Conservation (phyloP, 2,888 invertebrate species). For the Lithophane socia region DNA sequence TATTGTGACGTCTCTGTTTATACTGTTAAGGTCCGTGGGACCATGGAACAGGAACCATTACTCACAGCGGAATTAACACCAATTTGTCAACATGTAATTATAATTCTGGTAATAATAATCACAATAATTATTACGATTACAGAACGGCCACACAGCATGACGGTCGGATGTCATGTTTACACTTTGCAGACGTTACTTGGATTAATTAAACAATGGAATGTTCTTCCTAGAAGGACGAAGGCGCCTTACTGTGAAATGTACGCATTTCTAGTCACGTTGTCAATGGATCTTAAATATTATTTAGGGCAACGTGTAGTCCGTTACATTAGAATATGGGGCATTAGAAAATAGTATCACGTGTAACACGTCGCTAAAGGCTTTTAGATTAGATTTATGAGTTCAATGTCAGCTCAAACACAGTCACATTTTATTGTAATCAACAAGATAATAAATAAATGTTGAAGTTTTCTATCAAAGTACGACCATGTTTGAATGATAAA, state of each 20-base stretch:
- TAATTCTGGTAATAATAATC: conserved; percentile 63
- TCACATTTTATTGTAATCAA: neutral
- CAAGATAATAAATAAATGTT: neutral
- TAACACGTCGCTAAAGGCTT: neutral
- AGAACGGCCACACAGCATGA: conserved; percentile 61
- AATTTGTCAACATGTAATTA: conserved; percentile 67
- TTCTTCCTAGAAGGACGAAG: conserved; percentile 59
- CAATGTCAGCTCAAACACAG: neutral
- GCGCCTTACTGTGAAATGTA: conserved; percentile 47
- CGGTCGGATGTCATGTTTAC: conserved; percentile 55
- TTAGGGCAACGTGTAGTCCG: conserved; percentile 32
- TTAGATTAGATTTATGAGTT: neutral
- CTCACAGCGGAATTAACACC: conserved; percentile 54
- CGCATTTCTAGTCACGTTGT: conserved; percentile 53
- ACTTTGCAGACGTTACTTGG: conserved; percentile 53
- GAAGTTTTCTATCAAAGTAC: neutral
- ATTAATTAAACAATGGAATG: conserved; percentile 68
- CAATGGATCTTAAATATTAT: conserved; percentile 49
- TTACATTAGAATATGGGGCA: conserved; percentile 33
- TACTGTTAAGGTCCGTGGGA: conserved; percentile 37
- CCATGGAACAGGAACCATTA: conserved; percentile 53
- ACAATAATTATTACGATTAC: conserved; percentile 55
- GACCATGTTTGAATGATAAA: neutral
- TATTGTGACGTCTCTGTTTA: conserved; percentile 46
- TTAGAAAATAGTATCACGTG: conserved; percentile 29